Evolutionary conservation across 2,797 vertebrate species (phyloP), one percentile per base, ranked within the genome.

Genomic region (Hyperoplus immaculatus): DNA sequence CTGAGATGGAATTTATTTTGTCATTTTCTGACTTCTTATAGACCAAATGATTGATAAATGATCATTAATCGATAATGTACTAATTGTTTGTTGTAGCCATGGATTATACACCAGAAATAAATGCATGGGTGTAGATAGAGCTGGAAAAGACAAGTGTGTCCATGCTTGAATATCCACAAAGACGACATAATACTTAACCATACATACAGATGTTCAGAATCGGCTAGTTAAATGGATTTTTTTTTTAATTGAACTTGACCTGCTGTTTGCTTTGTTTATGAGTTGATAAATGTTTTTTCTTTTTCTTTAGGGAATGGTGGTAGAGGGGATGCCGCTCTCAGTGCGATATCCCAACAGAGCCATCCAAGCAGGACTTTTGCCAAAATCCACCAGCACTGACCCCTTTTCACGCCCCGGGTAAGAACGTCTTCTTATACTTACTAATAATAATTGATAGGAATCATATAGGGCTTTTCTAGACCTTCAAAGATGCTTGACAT

Each of bases 271-370:
- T 4, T 1, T 42, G 12, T 57, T 21, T 10, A 16, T 10, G 3
- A 10, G 43, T 46, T 12, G 15, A 63, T 56, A 29, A 70, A 55
- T 3, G 4, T 39, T 0, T 69, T 70, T 51, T 77, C 29, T 75
- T 85, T 15, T 1, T 80, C 18, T 36, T 5, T 69, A 88, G 91
- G 94, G 89, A 2, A 86, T 93, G 90, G 76, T 87, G 71, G 70
- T 93, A 0, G 89, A 92, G 16, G 94, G 94, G 1, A 65, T 82
- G 36, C 70, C 71, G 1, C 86, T 95, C 71, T 71, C 77, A 0
- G 94, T 95, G n/a, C 77, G 90, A n/a, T 84, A 90, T 80, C 93
- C 94, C 18, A 81, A 72, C 38, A 90, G 79, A 73, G 41, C 75
- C 47, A 71, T 80, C 59, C 9, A 13, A 15, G 29, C 29, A 29